A percentile compares a stretch with the other conserved stretches of the same genome.
These are phyloP conservation scores for Ophion costatus DNA, from an alignment of 2,888 invertebrate species.

Conservation along the genomic window DNA sequence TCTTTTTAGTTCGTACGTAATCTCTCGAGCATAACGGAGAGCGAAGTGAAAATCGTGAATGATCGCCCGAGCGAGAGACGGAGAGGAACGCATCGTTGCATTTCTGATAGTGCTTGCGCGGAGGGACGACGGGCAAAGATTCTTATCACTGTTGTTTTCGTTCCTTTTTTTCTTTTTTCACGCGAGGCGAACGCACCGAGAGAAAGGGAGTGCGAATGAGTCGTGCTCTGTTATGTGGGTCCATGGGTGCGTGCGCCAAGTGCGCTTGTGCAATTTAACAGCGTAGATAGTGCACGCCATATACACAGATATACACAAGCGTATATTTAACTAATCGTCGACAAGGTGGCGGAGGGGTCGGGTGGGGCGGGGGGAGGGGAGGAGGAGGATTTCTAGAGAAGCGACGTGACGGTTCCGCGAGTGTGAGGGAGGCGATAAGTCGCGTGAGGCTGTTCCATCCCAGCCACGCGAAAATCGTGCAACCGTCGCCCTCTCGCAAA, in stretches of 20 bases:
- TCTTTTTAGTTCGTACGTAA: constrained; percentile 23
- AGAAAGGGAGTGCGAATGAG: constrained; percentile 25
- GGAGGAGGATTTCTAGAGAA: constrained; percentile 6
- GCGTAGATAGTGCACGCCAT: constrained; percentile 36
- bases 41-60: constrained; percentile 53
- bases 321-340: constrained; percentile 36
- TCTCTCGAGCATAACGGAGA: constrained; percentile 49
- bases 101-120: constrained; percentile 28
- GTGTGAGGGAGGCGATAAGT: constrained; percentile 53
- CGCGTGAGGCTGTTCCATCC: constrained; percentile 52
- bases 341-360: background rate
- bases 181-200: constrained; percentile 2
- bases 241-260: constrained; percentile 65
- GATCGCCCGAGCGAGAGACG: constrained; percentile 21
- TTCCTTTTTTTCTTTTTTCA: constrained; percentile 1
- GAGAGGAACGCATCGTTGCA: constrained; percentile 41
- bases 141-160: constrained; percentile 35
- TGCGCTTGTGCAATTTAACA: constrained; percentile 65
- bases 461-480: constrained; percentile 46
- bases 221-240: constrained; percentile 60
- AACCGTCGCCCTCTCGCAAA: background rate
- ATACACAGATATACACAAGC: constrained; percentile 14
- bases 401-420: constrained; percentile 40
- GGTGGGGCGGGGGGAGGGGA: background rate
- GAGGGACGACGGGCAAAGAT: constrained; percentile 16